Base-by-base conservation (phyloP, 2,888 invertebrate genomes). In the Lathronympha strigana region DNA sequence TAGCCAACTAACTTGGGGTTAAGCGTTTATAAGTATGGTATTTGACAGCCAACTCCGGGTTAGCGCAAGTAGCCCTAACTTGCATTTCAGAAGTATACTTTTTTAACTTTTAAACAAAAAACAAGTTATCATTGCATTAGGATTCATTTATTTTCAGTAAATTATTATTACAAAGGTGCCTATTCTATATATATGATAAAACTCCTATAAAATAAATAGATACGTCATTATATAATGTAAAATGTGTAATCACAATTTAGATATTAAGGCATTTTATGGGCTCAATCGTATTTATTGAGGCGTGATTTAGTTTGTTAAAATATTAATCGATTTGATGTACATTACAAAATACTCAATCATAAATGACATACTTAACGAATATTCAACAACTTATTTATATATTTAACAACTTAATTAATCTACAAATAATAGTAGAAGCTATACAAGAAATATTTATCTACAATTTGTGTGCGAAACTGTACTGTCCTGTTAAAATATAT, bases 101-200 rank as follows among this genome's bases (percentile, higher is more conserved):
- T 23, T n/a, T 47, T 1, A 47, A 49, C 2, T 9, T 33, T 15
- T 15, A 9, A 50, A 2, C 4, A 50, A 55, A 69, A 72, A 66
- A 69, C 67, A 51, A 68, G 54, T 45, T 43, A 47, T 66, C 72
- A 58, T 54, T 58, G 69, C 73, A 78, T 75, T 79, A 77, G 72
- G 68, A 76, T 79, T 83, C 77, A 76, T 87, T 87, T 88, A 88
- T 86, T 87, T 76, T 78, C 70, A 78, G 77, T 84, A 83, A 83
- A 83, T 77, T 80, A 82, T 77, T 80, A 76, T 82, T 72, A 86
- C 81, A 84, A 81, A 80, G 67, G 66, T 68, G 66, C 68, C 47
- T 54, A 62, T 19, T 40, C 47, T 62, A 54, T 49, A 61, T 53
- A 53, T 53, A 57, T 40, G 38, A 61, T 61, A 66, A 54, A 57